Evolutionary conservation across 1,140 invertebrate genomes (phyloP), one percentile per base, ranked within the genome.

Genomic region (Conus betulinus): DNA sequence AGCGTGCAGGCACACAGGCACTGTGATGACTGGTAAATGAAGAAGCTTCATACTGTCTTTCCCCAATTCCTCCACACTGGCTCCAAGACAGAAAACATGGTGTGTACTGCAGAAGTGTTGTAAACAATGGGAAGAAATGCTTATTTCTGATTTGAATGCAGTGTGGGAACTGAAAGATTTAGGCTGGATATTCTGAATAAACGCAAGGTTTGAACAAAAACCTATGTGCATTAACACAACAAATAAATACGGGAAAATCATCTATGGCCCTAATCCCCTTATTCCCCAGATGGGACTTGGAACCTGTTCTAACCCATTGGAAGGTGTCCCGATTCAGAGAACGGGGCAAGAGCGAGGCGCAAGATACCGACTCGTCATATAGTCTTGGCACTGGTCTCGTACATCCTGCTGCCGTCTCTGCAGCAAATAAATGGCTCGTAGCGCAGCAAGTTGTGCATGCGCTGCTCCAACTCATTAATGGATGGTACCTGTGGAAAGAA

Each of bases 381-480:
- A 97, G 95, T 99, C 98, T 94, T 98, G 97, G 81, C 98, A 97
- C 95, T 99, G 98, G 96, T 99, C 99, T 88, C 97, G 96, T 0
- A 99, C 97, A 96, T 99, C 98, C 93, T 98, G 97, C 85, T 98
- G 96, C 89, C 98, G 96, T 67, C 98, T 95, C 94, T 97, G 97
- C 88, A 97, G 96, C 78, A 99, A 95, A 94, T 97, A 97, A 25
- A 96, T 96, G 25, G 97, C 96, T 91, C 97, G 96, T 89, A 97
- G 20, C 96, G 96, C 93, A 97, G 97, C 60, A 98, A 93, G 84
- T 97, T 96, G 89, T 98, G 93, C 93, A 98, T 97, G 25, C 97
- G 96, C 89, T 97, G 96, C 94, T 99, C 98, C 92, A 99, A 94
- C 71, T 96, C 96, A 91, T 97, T 96, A 91, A 99, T 97, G 78